Conservation (phyloP, 2,113 vertebrate species). For the Theristicus caerulescens region DNA sequence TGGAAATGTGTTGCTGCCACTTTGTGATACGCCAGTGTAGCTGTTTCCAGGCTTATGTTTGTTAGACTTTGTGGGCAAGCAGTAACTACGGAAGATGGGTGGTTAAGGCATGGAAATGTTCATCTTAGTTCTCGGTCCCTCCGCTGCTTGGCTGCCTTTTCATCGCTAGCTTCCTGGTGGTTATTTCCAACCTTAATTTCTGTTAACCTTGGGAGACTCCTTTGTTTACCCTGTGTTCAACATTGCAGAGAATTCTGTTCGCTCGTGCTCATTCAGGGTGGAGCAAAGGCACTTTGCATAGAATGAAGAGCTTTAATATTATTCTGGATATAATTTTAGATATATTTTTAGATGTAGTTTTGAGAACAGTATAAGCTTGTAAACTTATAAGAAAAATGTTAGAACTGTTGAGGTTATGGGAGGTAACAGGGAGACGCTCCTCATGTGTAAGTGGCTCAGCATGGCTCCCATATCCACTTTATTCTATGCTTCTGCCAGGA, state of each 20-base stretch:
- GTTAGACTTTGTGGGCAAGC: background rate
- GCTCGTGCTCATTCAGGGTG: background rate
- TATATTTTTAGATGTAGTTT: background rate
- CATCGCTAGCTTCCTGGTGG: background rate
- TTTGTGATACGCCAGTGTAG: background rate
- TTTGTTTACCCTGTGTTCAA: background rate
- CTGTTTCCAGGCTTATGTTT: background rate
- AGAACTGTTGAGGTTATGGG: background rate
- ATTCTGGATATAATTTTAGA: background rate
- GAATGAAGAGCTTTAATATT: background rate
- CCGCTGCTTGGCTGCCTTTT: background rate
- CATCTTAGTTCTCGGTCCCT: background rate
- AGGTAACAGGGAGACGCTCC: background rate
- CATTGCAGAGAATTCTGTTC: background rate
- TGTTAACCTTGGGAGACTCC: background rate
- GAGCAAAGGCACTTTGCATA: background rate
- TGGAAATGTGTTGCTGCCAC: background rate
- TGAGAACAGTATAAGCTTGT: background rate
- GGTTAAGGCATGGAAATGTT: background rate
- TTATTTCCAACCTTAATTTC: background rate
- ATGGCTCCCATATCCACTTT: background rate
- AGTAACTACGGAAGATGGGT: background rate
- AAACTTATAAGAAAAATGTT: background rate
- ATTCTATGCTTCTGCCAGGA: background rate
- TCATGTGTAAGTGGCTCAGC: background rate